Conservation (phyloP, 2,888 invertebrate genomes). For the Cistogaster globosa region DNA sequence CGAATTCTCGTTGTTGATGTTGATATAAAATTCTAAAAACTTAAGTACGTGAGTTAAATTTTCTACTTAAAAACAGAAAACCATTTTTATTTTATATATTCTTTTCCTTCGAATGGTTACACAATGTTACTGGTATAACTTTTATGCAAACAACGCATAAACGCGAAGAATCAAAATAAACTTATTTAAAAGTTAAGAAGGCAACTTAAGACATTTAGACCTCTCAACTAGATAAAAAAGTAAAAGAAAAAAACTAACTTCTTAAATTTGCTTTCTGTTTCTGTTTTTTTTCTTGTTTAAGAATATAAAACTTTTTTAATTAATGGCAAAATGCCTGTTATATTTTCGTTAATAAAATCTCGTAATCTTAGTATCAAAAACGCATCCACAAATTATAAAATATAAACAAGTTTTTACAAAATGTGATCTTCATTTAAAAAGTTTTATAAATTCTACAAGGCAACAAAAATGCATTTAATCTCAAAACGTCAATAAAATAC, state of each 20-base stretch:
- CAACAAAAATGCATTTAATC: conserved; percentile 19
- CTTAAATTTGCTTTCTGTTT: not conserved
- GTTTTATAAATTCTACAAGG: conserved; percentile 57
- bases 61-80: conserved; percentile 61
- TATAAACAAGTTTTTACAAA: conserved; percentile 6
- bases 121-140: conserved; percentile 53
- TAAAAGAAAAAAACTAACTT: conserved; percentile 11
- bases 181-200: conserved; percentile 65
- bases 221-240: conserved; percentile 8
- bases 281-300: no score
- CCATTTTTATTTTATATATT: conserved; percentile 1
- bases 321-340: conserved; percentile 26
- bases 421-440: conserved; percentile 64
- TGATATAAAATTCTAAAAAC: conserved; percentile 77
- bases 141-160: conserved; percentile 23
- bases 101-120: conserved; percentile 63
- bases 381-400: not conserved
- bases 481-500: conserved; percentile 13
- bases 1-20: conserved; percentile 63
- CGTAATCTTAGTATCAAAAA: conserved; percentile 20
- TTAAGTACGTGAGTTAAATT: conserved; percentile 80
- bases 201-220: conserved; percentile 51
- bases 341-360: conserved; percentile 23
- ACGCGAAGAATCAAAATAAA: conserved; percentile 33
- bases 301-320: conserved; percentile 36